Evolutionary conservation across 2,888 invertebrate species (phyloP), one percentile per base, ranked within the genome.

Genomic region (Koerneria pararmatus): DNA sequence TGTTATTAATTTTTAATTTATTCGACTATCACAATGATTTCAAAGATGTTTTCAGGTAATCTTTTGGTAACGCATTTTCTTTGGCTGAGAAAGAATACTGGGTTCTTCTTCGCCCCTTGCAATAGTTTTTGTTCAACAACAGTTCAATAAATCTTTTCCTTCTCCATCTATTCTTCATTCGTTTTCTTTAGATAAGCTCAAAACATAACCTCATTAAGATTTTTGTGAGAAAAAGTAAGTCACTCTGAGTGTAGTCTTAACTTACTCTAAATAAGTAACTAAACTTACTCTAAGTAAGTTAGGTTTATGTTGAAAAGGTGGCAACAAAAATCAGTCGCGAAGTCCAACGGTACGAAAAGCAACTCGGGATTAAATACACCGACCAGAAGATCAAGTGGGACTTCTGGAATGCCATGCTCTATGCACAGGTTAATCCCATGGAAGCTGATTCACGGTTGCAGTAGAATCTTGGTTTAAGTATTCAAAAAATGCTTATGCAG

Each of bases 381-480:
- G 79, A 80, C 48, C 78, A 81, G 65, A 80, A 80, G 61, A 78
- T 78, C 31, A 68, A 73, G 53, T 80, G 80, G 80, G 79, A 82
- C 67, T 80, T 78, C 60, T 81, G 79, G 80, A 79, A 77, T 57
- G 81, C 81, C 15, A 78, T 82, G 81, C 71, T 81, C 3, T 81
- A 82, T 66, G 78, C 82, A 2, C 78, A 77, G 68, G 78, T 79
- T n/a, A 15, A 34, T 22, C 27, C n/a, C n/a, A n/a, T n/a, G n/a
- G n/a, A n/a, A n/a, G n/a, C n/a, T n/a, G n/a, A n/a, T n/a, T n/a
- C n/a, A 0, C 4, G 6, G 2, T 49, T 41, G 27, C 24, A 22
- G 22, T n/a, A 6, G 5, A 22, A 8, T 8, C 41, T 29, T 27
- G 8, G 31, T 5, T 34, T 29, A 34, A 19, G 4, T 31, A 19